phyloP scores from a whole-genome alignment of 2,888 invertebrate genomes.

The Lepidochrysops patricia region DNA sequence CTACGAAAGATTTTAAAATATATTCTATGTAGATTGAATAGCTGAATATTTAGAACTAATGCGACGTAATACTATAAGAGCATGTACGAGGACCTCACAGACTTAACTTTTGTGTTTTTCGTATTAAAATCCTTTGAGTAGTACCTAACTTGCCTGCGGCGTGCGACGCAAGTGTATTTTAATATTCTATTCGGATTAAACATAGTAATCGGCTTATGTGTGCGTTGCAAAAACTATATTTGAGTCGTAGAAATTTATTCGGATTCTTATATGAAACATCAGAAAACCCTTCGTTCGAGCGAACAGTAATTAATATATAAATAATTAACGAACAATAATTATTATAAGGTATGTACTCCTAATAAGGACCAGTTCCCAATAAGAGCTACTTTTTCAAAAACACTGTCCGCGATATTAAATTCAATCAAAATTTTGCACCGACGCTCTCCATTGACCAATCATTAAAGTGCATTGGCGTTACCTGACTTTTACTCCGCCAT shows the following conservation, averaged over 20 bases:
- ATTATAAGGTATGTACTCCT: too few species aligned
- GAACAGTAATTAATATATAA: neutral
- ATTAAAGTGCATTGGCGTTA: too few species aligned
- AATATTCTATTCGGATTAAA: neutral
- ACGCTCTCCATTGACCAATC: too few species aligned
- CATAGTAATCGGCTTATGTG: neutral
- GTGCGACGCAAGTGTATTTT: neutral
- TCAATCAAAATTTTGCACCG: too few species aligned
- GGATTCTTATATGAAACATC: neutral
- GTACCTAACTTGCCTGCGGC: neutral
- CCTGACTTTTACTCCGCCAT: too few species aligned
- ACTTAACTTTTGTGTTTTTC: neutral
- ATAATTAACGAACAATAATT: too few species aligned
- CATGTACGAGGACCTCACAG: neutral
- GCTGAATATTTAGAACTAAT: too few species aligned
- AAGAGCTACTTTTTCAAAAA: too few species aligned
- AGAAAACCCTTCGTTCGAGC: too few species aligned
- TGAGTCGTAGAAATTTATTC: neutral
- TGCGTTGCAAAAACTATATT: neutral
- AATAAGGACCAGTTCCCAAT: too few species aligned
- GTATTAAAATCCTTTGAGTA: neutral
- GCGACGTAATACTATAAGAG: neutral
- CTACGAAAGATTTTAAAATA: neutral
- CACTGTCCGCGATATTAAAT: too few species aligned
- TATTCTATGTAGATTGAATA: neutral